Conservation (phyloP, 2,888 invertebrate species). For the Tenodera sinensis region DNA sequence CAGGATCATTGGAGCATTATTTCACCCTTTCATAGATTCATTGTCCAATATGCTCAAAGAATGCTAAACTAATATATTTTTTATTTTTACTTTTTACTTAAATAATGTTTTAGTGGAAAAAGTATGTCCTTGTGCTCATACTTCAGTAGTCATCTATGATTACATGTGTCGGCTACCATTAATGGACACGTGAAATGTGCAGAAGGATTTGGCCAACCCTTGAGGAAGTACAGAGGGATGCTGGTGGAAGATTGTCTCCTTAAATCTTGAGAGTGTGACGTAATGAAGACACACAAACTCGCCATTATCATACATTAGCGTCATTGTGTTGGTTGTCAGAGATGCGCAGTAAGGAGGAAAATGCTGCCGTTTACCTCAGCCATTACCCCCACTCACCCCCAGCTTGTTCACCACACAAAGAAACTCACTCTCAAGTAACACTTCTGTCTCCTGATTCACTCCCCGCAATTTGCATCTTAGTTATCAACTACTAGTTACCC, state of each 20-base stretch:
- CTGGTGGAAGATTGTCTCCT: background rate
- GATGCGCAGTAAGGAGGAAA: background rate
- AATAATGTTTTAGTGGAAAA: no score
- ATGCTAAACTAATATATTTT: no score
- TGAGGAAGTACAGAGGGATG: background rate
- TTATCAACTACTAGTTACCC: background rate
- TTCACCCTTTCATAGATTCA: no score
- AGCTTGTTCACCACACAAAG: background rate
- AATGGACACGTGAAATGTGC: no score
- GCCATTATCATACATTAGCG: background rate
- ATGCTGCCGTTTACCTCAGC: background rate
- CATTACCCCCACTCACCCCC: background rate
- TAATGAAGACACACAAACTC: background rate
- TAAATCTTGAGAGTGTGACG: background rate
- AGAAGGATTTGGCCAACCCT: background rate
- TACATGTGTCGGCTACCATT: no score
- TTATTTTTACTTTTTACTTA: no score
- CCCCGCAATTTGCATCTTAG: background rate
- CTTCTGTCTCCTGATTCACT: background rate
- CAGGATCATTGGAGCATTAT: no score
- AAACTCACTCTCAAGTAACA: background rate
- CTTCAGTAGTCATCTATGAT: no score
- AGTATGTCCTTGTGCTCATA: no score
- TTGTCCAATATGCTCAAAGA: no score
- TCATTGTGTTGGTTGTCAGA: background rate